Conservation (phyloP, 2,113 vertebrate species). For the Microtus montanus region DNA sequence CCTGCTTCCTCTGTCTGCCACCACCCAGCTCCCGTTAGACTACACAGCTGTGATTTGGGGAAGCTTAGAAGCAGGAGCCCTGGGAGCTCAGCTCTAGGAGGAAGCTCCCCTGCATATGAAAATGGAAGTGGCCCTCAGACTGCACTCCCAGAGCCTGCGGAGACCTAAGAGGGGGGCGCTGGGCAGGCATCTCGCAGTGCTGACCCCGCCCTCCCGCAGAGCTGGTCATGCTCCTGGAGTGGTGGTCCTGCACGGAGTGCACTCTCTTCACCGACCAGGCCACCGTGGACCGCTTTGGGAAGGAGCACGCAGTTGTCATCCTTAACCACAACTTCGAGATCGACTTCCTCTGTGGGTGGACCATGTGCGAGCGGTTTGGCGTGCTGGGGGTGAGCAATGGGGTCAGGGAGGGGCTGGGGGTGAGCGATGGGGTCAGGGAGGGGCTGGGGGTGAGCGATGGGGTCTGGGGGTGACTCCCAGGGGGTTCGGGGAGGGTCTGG, state of each 20-base stretch:
- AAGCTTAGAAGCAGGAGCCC: background rate
- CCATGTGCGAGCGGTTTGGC: slow-evolving; percentile 97
- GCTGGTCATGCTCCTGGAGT: slow-evolving; percentile 98
- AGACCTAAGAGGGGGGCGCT: background rate
- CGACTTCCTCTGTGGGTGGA: slow-evolving; percentile 99
- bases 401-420: slow-evolving; percentile 80
- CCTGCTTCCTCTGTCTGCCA: background rate
- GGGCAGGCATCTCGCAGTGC: background rate
- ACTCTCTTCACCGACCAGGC: slow-evolving; percentile 94
- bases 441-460: slow-evolving; percentile 87
- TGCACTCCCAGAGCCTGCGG: background rate
- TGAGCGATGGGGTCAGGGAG: slow-evolving; percentile 76
- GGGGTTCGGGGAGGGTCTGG: background rate
- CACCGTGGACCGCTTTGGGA: slow-evolving; percentile 92
- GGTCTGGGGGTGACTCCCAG: slow-evolving; percentile 73
- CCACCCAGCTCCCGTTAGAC: background rate
- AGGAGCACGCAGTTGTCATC: slow-evolving; percentile 96
- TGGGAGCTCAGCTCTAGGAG: background rate
- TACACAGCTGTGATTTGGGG: background rate
- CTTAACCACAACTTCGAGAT: slow-evolving; percentile 99
- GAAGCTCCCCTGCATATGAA: background rate
- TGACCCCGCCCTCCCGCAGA: slow-evolving; percentile 78
- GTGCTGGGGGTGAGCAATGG: slow-evolving; percentile 92
- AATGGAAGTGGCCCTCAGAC: no score
- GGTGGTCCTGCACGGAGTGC: slow-evolving; percentile 98